phyloP scores from a whole-genome alignment of 2,797 vertebrate genomes.

The Mus spretus region DNA sequence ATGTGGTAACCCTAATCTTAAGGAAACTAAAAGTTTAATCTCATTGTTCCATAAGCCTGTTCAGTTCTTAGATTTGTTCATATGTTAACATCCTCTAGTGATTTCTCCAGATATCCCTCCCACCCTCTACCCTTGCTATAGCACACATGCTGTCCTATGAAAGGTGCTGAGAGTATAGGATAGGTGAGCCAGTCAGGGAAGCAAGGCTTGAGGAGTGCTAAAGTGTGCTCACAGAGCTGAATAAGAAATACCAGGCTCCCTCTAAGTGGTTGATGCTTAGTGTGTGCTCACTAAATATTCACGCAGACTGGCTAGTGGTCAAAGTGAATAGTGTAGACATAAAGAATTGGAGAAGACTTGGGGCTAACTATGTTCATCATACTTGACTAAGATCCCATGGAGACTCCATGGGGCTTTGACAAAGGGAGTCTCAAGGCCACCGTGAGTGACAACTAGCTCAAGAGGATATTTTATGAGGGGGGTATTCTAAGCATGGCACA shows the following conservation, averaged over 20 bases:
- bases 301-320: background rate
- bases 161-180: accelerated
- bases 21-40: background rate
- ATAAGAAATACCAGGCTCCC: background rate
- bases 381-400: background rate
- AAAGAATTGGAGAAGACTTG: background rate
- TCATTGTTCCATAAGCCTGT: background rate
- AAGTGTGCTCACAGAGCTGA: background rate
- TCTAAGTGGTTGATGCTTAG: background rate
- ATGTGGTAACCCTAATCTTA: background rate
- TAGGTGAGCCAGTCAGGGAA: background rate
- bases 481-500: accelerated
- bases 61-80: background rate
- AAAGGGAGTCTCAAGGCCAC: accelerated
- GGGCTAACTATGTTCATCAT: accelerated
- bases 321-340: too few relatives aligned
- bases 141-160: accelerated
- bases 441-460: accelerated
- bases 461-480: background rate
- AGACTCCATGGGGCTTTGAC: accelerated
- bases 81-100: background rate
- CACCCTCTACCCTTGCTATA: background rate
- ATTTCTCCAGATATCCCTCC: background rate
- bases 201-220: background rate
- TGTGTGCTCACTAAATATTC: background rate